These are phyloP conservation scores for Drosophila melanosoma DNA, from an alignment of 2,888 invertebrate species.

Conservation along the genomic window DNA sequence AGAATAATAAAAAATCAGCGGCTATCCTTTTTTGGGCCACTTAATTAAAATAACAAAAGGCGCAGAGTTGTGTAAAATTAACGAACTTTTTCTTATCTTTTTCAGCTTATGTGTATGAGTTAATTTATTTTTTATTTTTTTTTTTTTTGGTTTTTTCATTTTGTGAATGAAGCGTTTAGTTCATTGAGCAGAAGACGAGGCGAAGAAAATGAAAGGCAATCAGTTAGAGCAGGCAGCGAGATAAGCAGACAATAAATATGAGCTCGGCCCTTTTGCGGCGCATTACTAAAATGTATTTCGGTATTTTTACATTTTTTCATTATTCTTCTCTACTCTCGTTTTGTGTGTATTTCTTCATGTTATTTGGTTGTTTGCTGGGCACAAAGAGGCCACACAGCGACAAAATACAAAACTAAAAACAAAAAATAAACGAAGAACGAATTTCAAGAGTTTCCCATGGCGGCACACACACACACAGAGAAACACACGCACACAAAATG, in stretches of 20 bases:
- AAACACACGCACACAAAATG: constrained; percentile 44
- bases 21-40: constrained; percentile 67
- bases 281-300: constrained; percentile 56
- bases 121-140: not conserved
- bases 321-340: constrained; percentile 21
- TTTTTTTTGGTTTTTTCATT: constrained; percentile 29
- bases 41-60: constrained; percentile 71
- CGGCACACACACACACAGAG: constrained; percentile 28
- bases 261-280: constrained; percentile 55
- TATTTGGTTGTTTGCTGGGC: constrained; percentile 52
- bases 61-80: constrained; percentile 63
- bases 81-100: constrained; percentile 42
- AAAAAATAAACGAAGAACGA: not conserved
- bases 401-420: constrained; percentile 12
- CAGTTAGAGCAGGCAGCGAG: constrained; percentile 48
- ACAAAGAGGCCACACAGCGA: constrained; percentile 76
- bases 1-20: constrained; percentile 23
- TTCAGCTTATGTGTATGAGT: not conserved
- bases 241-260: constrained; percentile 77
- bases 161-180: constrained; percentile 75
- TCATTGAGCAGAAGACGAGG: constrained; percentile 62
- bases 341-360: constrained; percentile 40
- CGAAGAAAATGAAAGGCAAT: constrained; percentile 40
- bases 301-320: constrained; percentile 25
- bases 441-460: constrained; percentile 74